Evolutionary conservation across 2,797 vertebrate genomes (phyloP).

Genomic region (Melanotaenia parkinsoni): DNA sequence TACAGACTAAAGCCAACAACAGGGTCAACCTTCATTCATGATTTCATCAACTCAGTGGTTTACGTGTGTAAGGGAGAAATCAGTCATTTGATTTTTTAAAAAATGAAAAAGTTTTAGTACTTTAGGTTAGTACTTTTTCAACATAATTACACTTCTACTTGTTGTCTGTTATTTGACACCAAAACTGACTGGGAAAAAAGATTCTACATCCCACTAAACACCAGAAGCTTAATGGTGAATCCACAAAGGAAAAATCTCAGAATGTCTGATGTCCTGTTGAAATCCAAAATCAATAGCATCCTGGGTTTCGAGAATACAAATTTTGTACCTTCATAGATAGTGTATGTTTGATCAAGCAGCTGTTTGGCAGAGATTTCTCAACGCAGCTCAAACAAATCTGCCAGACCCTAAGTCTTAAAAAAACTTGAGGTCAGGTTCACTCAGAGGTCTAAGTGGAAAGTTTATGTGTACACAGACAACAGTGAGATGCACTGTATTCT

Average conservation of each 20-base stretch:
- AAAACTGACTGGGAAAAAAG: constrained; percentile 38
- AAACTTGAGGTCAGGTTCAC: constrained; percentile 72
- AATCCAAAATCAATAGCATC: constrained; percentile 58
- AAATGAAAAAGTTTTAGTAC: constrained; percentile 28
- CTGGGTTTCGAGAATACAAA: constrained; percentile 63
- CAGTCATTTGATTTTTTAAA: constrained; percentile 39
- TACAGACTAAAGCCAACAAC: constrained; percentile 4
- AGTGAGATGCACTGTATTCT: constrained; percentile 66
- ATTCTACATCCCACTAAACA: constrained; percentile 52
- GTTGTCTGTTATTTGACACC: constrained; percentile 21
- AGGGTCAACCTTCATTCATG: constrained; percentile 32
- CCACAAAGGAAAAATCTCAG: constrained; percentile 43
- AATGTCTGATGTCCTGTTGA: constrained; percentile 53
- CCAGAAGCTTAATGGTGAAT: constrained; percentile 46
- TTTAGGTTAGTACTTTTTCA: constrained; percentile 21
- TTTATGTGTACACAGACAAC: constrained; percentile 67
- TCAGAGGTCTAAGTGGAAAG: constrained; percentile 76
- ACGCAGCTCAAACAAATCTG: constrained; percentile 49
- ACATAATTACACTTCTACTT: constrained; percentile 36
- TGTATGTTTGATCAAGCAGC: constrained; percentile 57
- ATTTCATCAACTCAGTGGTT: constrained; percentile 43
- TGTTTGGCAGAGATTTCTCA: constrained; percentile 57
- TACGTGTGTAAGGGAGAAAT: constrained; percentile 12
- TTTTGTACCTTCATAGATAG: constrained; percentile 48
- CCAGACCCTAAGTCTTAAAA: constrained; percentile 56